phyloP scores from a whole-genome alignment of 2,888 invertebrate species.

The Diplolepis rosae region DNA sequence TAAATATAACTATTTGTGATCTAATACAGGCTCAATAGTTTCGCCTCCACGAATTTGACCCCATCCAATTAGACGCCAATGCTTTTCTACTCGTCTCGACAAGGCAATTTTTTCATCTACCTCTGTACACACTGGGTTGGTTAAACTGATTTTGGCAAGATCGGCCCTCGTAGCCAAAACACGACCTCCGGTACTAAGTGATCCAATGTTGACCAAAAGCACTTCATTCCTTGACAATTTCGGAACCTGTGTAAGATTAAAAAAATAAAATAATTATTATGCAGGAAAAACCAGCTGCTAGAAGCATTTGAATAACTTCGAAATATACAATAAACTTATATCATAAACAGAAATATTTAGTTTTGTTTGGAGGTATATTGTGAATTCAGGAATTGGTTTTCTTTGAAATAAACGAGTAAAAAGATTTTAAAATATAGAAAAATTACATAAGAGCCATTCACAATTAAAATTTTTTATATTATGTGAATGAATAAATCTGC shows the following conservation, averaged over 20 bases:
- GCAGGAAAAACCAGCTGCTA: no score
- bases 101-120: slow-evolving; percentile 99
- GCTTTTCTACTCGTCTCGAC: slow-evolving; percentile 98
- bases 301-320: background rate
- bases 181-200: slow-evolving; percentile 97
- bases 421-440: no score
- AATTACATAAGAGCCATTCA: no score
- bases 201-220: slow-evolving; percentile 98
- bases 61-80: slow-evolving; percentile 99
- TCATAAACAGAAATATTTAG: no score
- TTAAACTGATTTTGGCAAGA: slow-evolving; percentile 97
- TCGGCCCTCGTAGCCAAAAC: slow-evolving; percentile 96
- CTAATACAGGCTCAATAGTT: slow-evolving; percentile 89
- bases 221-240: slow-evolving; percentile 93
- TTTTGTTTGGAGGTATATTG: no score
- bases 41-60: slow-evolving; percentile 98
- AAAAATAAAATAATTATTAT: no score
- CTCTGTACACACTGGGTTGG: slow-evolving; percentile 99
- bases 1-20: slow-evolving; percentile 64
- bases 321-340: no score
- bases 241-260: slow-evolving; percentile 78
- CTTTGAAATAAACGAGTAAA: no score
- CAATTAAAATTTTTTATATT: no score
- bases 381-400: no score
- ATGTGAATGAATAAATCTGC: no score